Evolutionary conservation across 2,113 vertebrate genomes (phyloP).

Genomic region (Xyrauchen texanus): DNA sequence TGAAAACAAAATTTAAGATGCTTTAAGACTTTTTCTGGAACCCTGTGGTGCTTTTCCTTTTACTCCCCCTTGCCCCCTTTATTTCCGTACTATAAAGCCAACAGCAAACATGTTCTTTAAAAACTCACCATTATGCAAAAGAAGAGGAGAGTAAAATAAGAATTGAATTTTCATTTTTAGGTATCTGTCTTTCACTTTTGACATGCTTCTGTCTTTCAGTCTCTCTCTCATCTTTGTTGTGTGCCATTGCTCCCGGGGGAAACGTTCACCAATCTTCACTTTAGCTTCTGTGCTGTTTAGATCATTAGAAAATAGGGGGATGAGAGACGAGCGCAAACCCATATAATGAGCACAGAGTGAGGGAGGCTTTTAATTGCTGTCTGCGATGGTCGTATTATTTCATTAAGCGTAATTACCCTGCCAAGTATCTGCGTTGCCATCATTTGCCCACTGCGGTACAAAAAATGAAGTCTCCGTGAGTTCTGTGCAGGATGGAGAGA

Average conservation of each 20-base stretch:
- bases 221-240: constrained; percentile 37
- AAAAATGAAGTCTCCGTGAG: constrained; percentile 61
- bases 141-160: too few relatives aligned
- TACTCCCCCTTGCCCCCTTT: too few relatives aligned
- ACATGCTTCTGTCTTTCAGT: constrained; percentile 15
- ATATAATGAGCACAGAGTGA: constrained; percentile 68
- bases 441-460: constrained; percentile 66
- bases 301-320: constrained; percentile 73
- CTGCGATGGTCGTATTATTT: constrained; percentile 74
- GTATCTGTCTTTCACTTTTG: not conserved
- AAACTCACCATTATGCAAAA: too few relatives aligned
- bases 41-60: too few relatives aligned
- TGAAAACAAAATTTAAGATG: too few relatives aligned
- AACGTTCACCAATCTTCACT: constrained; percentile 64
- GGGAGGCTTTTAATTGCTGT: constrained; percentile 78
- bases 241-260: constrained; percentile 58
- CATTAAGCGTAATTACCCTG: constrained; percentile 77
- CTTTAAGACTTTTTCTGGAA: too few relatives aligned
- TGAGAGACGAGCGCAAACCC: constrained; percentile 69
- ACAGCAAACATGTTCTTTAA: too few relatives aligned
- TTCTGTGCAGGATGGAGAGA: constrained; percentile 60
- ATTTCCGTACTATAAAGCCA: too few relatives aligned
- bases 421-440: constrained; percentile 70
- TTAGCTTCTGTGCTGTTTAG: constrained; percentile 60
- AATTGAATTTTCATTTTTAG: too few relatives aligned